Conservation (phyloP, 2,888 invertebrate genomes). For the Heliothis peltigera region DNA sequence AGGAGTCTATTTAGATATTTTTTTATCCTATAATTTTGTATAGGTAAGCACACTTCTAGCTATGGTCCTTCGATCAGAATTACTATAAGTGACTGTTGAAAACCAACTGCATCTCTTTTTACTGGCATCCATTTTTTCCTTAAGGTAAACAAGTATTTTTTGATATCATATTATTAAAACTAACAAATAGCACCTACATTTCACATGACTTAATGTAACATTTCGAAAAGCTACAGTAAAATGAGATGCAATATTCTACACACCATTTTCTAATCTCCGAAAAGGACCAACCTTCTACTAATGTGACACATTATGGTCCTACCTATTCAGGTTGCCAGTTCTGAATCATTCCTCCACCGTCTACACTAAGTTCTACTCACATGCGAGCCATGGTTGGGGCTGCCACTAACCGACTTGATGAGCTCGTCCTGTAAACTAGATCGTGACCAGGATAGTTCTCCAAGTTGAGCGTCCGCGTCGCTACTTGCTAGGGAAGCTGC, state of each 20-base stretch:
- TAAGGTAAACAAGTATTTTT: neutral
- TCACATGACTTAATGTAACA: too few species aligned
- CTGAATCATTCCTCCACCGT: constrained; percentile 25
- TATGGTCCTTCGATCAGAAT: neutral
- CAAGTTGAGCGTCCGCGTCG: constrained; percentile 85
- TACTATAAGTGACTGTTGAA: neutral
- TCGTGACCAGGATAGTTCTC: constrained; percentile 91
- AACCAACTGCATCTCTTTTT: constrained; percentile 6
- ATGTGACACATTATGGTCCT: constrained; percentile 14
- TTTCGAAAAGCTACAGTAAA: neutral
- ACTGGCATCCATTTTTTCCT: neutral
- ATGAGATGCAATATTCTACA: constrained; percentile 2
- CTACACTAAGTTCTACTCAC: constrained; percentile 76
- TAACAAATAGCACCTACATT: too few species aligned
- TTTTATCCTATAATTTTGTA: constrained; percentile 18
- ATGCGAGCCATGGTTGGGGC: constrained; percentile 82
- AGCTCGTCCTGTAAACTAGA: constrained; percentile 92
- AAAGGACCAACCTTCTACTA: constrained; percentile 8
- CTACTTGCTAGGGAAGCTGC: constrained; percentile 89
- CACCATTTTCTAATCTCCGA: neutral
- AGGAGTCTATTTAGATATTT: neutral
- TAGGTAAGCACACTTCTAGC: neutral
- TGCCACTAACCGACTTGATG: constrained; percentile 91
- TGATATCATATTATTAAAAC: too few species aligned
- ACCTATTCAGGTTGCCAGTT: neutral